Percentiles rank a stretch among this genome's conserved stretches.
Evolutionary conservation across 2,888 invertebrate genomes (phyloP).

Genomic region (Hirtodrosophila histrioides): DNA sequence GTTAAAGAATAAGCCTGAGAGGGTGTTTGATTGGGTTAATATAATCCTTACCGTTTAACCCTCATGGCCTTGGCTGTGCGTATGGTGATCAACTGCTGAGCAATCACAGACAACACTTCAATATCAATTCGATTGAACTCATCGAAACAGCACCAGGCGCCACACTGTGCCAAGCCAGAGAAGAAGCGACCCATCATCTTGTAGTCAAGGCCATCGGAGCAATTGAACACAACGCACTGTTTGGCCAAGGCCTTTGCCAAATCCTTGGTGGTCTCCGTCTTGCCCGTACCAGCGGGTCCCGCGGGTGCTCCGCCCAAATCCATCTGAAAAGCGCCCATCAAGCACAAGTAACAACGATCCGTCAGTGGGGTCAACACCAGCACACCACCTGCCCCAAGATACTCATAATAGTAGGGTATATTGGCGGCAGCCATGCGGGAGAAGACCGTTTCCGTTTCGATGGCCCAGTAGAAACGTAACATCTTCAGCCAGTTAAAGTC

Average conservation of each 20-base stretch:
- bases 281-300: conserved; percentile 94
- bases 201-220: conserved; percentile 89
- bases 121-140: conserved; percentile 96
- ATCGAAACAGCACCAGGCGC: conserved; percentile 97
- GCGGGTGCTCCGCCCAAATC: conserved; percentile 95
- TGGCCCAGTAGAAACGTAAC: conserved; percentile 94
- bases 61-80: conserved; percentile 92
- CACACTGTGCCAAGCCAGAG: conserved; percentile 94
- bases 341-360: conserved; percentile 93
- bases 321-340: conserved; percentile 95
- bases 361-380: conserved; percentile 95
- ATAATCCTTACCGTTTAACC: conserved; percentile 81
- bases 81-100: conserved; percentile 94
- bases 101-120: conserved; percentile 95
- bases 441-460: conserved; percentile 90
- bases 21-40: too few relatives aligned
- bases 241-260: conserved; percentile 94
- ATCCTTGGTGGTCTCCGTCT: conserved; percentile 96
- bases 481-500: conserved; percentile 96
- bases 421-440: conserved; percentile 94
- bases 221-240: conserved; percentile 96
- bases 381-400: conserved; percentile 93
- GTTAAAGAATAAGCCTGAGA: too few relatives aligned
- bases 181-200: conserved; percentile 93
- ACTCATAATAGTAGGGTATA: conserved; percentile 95